phyloP scores from a whole-genome alignment of 2,113 vertebrate species.

The Poeciliopsis occidentalis region DNA sequence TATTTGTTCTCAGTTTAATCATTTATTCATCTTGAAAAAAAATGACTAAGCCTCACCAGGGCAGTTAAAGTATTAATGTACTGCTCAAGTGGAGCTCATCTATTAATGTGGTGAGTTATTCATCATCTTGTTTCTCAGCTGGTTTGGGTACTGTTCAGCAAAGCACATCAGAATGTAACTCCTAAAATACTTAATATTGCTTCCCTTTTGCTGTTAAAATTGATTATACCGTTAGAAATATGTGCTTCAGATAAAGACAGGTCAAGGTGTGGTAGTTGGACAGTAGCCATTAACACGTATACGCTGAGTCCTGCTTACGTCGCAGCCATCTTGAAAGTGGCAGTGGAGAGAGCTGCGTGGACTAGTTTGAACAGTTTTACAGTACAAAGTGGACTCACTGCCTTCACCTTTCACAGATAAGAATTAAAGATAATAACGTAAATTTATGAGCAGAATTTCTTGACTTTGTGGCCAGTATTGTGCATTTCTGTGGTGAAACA shows the following conservation, averaged over 20 bases:
- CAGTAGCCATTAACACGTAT: no score
- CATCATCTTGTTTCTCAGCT: conserved; percentile 11
- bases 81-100: conserved; percentile 14
- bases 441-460: no score
- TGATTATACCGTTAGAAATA: neutral
- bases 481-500: no score
- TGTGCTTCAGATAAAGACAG: neutral
- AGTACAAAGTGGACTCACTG: no score
- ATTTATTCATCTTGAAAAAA: conserved; percentile 41
- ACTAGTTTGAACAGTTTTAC: no score
- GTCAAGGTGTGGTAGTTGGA: no score
- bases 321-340: no score
- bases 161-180: neutral
- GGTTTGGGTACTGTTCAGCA: neutral
- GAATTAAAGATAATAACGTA: no score
- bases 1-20: conserved; percentile 36
- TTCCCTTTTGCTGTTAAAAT: neutral
- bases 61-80: conserved; percentile 16
- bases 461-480: no score
- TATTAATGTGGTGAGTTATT: conserved; percentile 14
- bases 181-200: neutral
- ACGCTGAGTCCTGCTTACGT: no score
- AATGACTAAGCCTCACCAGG: conserved; percentile 18
- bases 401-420: no score
- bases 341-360: no score